Evolutionary conservation across 2,113 vertebrate genomes (phyloP).

Genomic region (Chaenogobius annularis): DNA sequence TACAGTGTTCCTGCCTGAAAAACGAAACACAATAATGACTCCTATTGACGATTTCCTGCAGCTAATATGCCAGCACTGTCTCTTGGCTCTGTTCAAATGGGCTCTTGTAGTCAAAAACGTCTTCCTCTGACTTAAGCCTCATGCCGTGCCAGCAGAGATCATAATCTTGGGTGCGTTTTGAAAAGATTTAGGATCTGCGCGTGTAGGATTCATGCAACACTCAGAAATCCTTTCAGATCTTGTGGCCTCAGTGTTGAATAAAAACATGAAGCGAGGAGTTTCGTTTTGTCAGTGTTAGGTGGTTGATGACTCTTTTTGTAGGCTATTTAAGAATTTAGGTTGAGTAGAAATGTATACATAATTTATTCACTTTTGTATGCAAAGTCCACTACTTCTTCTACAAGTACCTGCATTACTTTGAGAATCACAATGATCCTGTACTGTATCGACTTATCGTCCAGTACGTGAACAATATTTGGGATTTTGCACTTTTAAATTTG

Average conservation of each 20-base stretch:
- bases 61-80: neutral
- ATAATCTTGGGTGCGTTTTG: slow-evolving; percentile 14
- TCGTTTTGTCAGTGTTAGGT: neutral
- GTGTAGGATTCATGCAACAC: slow-evolving; percentile 25
- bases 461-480: too few relatives aligned
- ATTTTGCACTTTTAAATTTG: too few relatives aligned
- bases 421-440: too few relatives aligned
- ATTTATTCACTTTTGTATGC: too few relatives aligned
- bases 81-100: neutral
- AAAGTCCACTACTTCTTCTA: too few relatives aligned
- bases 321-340: neutral
- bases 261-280: neutral
- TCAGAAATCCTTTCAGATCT: slow-evolving; percentile 11
- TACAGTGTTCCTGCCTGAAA: too few relatives aligned
- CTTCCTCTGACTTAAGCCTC: slow-evolving; percentile 16
- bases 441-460: too few relatives aligned
- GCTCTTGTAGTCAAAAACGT: slow-evolving; percentile 2
- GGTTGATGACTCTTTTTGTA: too few relatives aligned
- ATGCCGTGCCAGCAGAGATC: slow-evolving; percentile 6
- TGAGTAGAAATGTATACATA: too few relatives aligned
- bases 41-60: too few relatives aligned
- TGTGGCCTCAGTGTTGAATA: neutral
- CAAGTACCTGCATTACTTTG: too few relatives aligned
- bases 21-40: too few relatives aligned
- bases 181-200: slow-evolving; percentile 29